Conservation (phyloP, 2,888 invertebrate genomes). For the Nasonovia ribisnigri region DNA sequence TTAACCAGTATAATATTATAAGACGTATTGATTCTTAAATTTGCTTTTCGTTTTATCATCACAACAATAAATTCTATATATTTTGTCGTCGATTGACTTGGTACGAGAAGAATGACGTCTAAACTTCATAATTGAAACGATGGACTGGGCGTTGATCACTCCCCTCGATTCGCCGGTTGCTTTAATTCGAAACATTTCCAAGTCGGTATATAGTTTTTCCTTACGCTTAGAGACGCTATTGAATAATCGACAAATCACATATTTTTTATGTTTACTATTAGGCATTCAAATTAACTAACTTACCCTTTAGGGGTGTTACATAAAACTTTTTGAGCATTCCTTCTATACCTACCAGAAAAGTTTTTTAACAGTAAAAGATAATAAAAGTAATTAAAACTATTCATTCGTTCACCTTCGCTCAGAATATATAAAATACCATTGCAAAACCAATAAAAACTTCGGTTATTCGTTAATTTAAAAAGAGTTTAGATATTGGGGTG, state of each 20-base stretch:
- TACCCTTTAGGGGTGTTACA: background rate
- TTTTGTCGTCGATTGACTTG: background rate
- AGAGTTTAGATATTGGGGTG: background rate
- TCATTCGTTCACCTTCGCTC: background rate
- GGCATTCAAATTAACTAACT: background rate
- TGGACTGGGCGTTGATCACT: background rate
- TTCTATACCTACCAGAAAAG: background rate
- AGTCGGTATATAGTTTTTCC: background rate
- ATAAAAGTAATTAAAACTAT: constrained; percentile 12
- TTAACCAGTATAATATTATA: background rate
- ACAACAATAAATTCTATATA: background rate
- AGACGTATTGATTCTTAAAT: background rate
- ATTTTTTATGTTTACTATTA: background rate
- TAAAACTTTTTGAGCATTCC: background rate
- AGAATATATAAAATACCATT: background rate
- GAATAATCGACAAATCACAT: background rate
- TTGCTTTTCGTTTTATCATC: background rate
- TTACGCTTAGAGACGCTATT: background rate
- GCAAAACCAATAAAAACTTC: background rate
- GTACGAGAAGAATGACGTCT: background rate
- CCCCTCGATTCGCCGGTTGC: background rate
- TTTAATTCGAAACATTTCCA: background rate
- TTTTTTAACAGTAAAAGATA: background rate
- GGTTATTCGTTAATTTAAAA: background rate
- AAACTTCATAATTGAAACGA: background rate